Percentiles rank a stretch among this genome's conserved stretches.
Conservation (phyloP, 2,888 invertebrate genomes). For the Caenorhabditis sp. region DNA sequence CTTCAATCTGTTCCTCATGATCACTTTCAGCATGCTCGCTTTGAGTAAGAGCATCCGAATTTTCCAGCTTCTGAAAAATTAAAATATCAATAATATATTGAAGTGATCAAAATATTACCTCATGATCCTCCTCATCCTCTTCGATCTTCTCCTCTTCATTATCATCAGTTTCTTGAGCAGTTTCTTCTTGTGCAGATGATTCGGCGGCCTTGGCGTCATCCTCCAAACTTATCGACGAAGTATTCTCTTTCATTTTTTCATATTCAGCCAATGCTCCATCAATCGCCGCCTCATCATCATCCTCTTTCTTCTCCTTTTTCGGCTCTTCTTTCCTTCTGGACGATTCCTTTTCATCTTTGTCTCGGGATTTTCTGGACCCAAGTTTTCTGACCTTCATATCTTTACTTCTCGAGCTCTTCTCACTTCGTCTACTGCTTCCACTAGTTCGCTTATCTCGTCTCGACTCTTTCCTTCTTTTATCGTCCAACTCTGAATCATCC, state of each 20-base stretch:
- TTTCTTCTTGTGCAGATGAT: background rate
- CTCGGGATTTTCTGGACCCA: slow-evolving; percentile 18
- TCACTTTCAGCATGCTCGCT: background rate
- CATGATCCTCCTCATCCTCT: background rate
- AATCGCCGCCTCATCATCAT: slow-evolving; percentile 24
- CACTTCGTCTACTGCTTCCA: slow-evolving; percentile 10
- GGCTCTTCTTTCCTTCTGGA: background rate
- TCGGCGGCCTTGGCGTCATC: background rate
- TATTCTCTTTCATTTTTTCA: background rate
- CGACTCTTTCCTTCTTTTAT: slow-evolving; percentile 4
- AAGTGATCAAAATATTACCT: background rate
- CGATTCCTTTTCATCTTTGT: slow-evolving; percentile 34
- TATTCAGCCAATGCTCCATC: slow-evolving; percentile 13
- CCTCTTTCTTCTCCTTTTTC: slow-evolving; percentile 12
- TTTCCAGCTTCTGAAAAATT: no score
- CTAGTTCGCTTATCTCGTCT: slow-evolving; percentile 4
- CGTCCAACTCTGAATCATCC: slow-evolving; percentile 2
- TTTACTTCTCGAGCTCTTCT: slow-evolving; percentile 4
- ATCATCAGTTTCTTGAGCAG: background rate
- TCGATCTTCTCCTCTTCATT: slow-evolving; percentile 7
- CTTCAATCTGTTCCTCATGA: background rate
- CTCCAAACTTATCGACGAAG: background rate
- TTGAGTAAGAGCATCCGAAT: no score
- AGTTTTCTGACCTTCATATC: slow-evolving; percentile 2
- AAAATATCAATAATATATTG: no score